These are phyloP conservation scores for Allacma fusca DNA, from an alignment of 2,888 invertebrate species.

Conservation along the genomic window DNA sequence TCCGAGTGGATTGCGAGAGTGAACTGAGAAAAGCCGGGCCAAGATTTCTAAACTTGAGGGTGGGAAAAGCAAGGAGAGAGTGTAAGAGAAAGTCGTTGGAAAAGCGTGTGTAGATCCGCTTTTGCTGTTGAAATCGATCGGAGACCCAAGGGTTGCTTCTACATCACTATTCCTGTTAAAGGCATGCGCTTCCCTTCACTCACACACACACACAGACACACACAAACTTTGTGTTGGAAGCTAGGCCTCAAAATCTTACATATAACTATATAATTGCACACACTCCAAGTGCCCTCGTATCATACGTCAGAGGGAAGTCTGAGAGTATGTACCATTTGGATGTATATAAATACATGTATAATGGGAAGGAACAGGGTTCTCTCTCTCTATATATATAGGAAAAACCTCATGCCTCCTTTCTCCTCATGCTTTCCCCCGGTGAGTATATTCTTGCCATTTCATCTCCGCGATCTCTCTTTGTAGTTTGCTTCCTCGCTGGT, in stretches of 20 bases:
- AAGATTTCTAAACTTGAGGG: constrained; percentile 22
- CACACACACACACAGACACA: constrained; percentile 9
- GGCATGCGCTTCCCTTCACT: constrained; percentile 16
- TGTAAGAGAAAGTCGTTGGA: constrained; percentile 20
- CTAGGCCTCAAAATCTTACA: background rate
- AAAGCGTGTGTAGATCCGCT: constrained; percentile 29
- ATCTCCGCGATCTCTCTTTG: background rate
- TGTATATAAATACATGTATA: background rate
- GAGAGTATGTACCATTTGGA: background rate
- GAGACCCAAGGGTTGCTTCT: constrained; percentile 31
- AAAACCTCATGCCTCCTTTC: background rate
- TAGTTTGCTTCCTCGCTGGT: background rate
- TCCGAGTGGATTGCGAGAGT: constrained; percentile 21
- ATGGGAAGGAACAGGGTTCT: background rate
- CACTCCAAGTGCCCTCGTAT: background rate
- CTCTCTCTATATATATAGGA: background rate
- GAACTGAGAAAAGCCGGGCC: constrained; percentile 38
- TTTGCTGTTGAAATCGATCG: constrained; percentile 43
- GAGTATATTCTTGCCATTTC: background rate
- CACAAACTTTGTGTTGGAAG: background rate
- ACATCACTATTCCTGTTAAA: background rate
- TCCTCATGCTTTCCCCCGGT: background rate
- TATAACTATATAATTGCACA: constrained; percentile 11
- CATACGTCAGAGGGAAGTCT: constrained; percentile 4
- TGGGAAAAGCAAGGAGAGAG: constrained; percentile 19